Conservation (phyloP, 1,140 invertebrate species). For the Atopsyche davidsoni region DNA sequence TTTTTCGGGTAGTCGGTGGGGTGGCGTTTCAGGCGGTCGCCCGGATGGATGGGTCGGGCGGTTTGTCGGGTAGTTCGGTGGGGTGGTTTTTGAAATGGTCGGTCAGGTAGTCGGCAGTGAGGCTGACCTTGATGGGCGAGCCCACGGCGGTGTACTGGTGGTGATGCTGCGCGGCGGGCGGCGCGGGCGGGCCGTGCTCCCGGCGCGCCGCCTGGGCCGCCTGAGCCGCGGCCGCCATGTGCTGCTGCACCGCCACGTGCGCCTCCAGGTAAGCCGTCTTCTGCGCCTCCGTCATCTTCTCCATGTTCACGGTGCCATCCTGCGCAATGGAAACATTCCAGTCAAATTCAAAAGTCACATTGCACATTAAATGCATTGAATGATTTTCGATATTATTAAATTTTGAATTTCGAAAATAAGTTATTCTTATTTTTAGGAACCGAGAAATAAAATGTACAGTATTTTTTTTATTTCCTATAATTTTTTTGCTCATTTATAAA, state of each 20-base stretch:
- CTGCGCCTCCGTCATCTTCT: conserved; percentile 66
- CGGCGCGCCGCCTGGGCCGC: conserved; percentile 52
- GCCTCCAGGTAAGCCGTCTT: conserved; percentile 65
- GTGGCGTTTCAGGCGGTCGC: too few species aligned
- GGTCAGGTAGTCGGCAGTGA: background rate
- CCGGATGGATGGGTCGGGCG: background rate
- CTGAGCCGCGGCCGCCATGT: conserved; percentile 66
- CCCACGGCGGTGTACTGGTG: conserved; percentile 45
- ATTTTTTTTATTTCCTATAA: too few species aligned
- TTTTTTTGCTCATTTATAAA: too few species aligned
- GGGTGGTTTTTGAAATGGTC: background rate
- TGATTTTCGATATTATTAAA: too few species aligned
- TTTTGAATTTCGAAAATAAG: too few species aligned
- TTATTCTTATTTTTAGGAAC: background rate
- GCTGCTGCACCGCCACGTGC: conserved; percentile 69
- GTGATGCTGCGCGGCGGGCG: conserved; percentile 44
- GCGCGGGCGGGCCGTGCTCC: conserved; percentile 44
- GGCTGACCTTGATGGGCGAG: conserved; percentile 43
- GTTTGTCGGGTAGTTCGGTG: background rate
- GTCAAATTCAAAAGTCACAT: background rate
- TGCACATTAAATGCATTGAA: too few species aligned
- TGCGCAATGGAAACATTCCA: conserved; percentile 26
- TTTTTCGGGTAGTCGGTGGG: background rate
- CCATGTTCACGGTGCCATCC: conserved; percentile 58
- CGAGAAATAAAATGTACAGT: too few species aligned